Percentiles rank a stretch among this genome's conserved stretches.
phyloP scores from a whole-genome alignment of 2,888 invertebrate genomes.

The Drosophila siamana region DNA sequence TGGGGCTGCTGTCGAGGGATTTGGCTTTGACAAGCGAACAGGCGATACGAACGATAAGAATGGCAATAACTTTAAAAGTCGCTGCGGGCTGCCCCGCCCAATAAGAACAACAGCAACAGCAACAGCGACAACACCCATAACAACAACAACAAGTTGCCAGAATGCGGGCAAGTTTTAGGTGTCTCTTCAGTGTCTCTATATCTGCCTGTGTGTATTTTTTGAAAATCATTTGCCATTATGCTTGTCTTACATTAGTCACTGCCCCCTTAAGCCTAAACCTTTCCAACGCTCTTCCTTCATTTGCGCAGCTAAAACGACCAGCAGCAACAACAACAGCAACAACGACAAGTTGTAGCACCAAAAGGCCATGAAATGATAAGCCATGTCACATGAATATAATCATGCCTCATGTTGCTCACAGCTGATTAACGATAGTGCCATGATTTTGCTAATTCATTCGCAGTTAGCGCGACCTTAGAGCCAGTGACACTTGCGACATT shows the following conservation, averaged over 20 bases:
- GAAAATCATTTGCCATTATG: conserved; percentile 68
- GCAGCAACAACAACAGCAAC: too few species aligned
- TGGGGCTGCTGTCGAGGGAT: conserved; percentile 61
- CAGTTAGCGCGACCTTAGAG: background rate
- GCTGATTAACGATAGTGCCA: conserved; percentile 23
- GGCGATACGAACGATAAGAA: conserved; percentile 61
- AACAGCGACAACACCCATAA: background rate
- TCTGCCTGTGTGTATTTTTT: conserved; percentile 28
- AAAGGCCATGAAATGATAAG: conserved; percentile 46
- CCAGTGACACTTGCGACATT: background rate
- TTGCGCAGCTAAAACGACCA: conserved; percentile 1
- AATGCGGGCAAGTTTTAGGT: conserved; percentile 48
- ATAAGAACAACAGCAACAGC: conserved; percentile 2
- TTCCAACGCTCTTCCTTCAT: conserved; percentile 14
- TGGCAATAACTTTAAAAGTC: conserved; percentile 76
- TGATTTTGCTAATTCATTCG: conserved; percentile 7
- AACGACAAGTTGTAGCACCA: background rate
- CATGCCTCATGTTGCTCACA: background rate
- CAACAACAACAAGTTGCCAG: conserved; percentile 7
- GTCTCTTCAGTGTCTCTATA: too few species aligned
- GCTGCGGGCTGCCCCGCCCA: conserved; percentile 56
- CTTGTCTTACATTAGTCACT: conserved; percentile 55
- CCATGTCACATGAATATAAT: conserved; percentile 24
- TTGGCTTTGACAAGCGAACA: conserved; percentile 56
- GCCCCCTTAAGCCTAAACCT: conserved; percentile 6